Evolutionary conservation across 2,888 invertebrate species (phyloP), one percentile per base, ranked within the genome.

Genomic region (Palloptera scutellata): DNA sequence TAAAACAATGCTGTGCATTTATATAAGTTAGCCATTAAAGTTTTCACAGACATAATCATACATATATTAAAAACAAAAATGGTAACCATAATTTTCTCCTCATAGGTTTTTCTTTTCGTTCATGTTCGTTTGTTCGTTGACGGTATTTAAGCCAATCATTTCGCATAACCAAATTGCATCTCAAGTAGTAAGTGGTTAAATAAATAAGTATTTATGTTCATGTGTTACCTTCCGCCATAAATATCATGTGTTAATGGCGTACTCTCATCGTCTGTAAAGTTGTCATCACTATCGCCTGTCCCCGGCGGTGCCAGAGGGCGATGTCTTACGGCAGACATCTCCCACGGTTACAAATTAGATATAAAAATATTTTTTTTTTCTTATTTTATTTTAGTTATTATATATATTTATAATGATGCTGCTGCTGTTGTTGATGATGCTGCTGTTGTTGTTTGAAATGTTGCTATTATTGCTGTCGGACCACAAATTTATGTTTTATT

Each of bases 191-290:
- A 51, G 10, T 5, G 8, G n/a, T 15, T 59, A 19, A 42, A 13
- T 15, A n/a, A 42, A 19, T 19, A 1, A 3, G 19, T 12, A 54
- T n/a, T n/a, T n/a, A n/a, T 30, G 6, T 17, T 11, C 62, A 17
- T 30, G 58, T 76, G 88, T 86, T 87, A 96, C 96, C 95, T 95
- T 87, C 94, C 95, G 74, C 93, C 93, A 83, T 96, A 95, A 80
- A 94, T 93, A 81, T 95, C 94, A 81, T 93, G 92, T 73, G 92
- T 91, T 79, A 95, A 89, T 72, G 95, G 95, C 73, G 93, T 90
- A 79, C 92, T 92, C 86, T 95, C 95, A 81, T 95, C 95, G 85
- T 94, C 94, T 51, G 94, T 92, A 81, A 90, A 89, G 85, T 94
- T 92, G 78, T 91, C 88, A 84, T 92, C 91, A 84, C 91, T 91